Evolutionary conservation across 2,888 invertebrate species (phyloP).

Genomic region (Euplexia lucipara): DNA sequence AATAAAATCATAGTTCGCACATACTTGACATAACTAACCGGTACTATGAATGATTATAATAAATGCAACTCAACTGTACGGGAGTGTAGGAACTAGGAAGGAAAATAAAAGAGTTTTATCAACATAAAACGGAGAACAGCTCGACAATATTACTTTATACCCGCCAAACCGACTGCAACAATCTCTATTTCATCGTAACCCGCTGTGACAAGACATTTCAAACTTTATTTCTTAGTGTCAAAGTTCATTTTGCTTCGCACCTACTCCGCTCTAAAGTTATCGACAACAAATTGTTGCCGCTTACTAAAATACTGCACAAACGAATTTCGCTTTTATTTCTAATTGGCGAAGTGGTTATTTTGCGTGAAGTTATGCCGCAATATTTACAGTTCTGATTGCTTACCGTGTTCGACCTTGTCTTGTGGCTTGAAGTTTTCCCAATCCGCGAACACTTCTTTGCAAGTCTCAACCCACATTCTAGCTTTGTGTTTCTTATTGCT

Average conservation of each 20-base stretch:
- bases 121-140: too few species aligned
- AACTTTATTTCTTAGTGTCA: not conserved
- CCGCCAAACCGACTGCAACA: slow-evolving; percentile 4
- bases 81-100: too few species aligned
- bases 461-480: slow-evolving; percentile 75
- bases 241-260: slow-evolving; percentile 10
- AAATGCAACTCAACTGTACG: too few species aligned
- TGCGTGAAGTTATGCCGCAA: slow-evolving; percentile 12
- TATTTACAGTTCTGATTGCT: slow-evolving; percentile 55
- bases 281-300: slow-evolving; percentile 18
- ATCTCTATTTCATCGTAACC: not conserved
- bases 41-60: too few species aligned
- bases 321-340: slow-evolving; percentile 32
- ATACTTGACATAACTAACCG: too few species aligned
- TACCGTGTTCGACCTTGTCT: slow-evolving; percentile 73
- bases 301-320: slow-evolving; percentile 4
- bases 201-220: not conserved
- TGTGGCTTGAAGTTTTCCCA: slow-evolving; percentile 73
- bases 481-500: slow-evolving; percentile 72
- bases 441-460: slow-evolving; percentile 71
- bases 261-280: not conserved
- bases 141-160: slow-evolving; percentile 15
- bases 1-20: too few species aligned
- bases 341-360: not conserved
- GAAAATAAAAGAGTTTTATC: too few species aligned